phyloP scores from a whole-genome alignment of 35 echinoderm and acorn worm species.

The Diadema setosum region DNA sequence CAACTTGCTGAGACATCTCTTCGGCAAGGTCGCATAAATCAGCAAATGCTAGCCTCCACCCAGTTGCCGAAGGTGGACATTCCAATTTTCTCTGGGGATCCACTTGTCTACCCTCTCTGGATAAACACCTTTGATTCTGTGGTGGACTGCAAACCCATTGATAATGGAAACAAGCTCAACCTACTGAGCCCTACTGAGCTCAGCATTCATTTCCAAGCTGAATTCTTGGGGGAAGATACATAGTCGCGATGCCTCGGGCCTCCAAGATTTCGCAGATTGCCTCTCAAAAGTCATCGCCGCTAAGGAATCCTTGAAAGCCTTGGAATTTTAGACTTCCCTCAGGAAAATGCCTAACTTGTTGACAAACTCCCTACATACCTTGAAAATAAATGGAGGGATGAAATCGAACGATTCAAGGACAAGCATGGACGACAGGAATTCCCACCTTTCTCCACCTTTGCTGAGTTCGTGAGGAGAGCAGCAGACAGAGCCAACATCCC shows the following conservation, averaged over 20 bases:
- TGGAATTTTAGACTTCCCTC: not conserved
- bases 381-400: constrained; percentile 8
- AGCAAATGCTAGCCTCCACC: too few species aligned
- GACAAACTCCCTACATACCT: constrained; percentile 4
- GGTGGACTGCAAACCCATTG: too few species aligned
- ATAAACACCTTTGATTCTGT: too few species aligned
- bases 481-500: constrained; percentile 28
- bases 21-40: too few species aligned
- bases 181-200: too few species aligned
- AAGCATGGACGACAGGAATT: not conserved
- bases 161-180: too few species aligned
- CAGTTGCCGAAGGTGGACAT: too few species aligned
- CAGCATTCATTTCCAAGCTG: not conserved
- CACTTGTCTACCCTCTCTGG: too few species aligned
- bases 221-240: not conserved
- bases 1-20: too few species aligned
- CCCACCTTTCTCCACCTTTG: constrained; percentile 13
- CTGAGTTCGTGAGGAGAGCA: not conserved
- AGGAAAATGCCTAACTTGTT: constrained; percentile 18
- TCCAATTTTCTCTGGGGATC: too few species aligned
- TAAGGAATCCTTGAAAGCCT: not conserved
- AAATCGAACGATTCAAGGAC: not conserved
- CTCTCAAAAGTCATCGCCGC: not conserved
- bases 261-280: constrained; percentile 15
- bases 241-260: not conserved